Evolutionary conservation across 2,888 invertebrate species (phyloP).

Genomic region (Bembecia ichneumoniformis): DNA sequence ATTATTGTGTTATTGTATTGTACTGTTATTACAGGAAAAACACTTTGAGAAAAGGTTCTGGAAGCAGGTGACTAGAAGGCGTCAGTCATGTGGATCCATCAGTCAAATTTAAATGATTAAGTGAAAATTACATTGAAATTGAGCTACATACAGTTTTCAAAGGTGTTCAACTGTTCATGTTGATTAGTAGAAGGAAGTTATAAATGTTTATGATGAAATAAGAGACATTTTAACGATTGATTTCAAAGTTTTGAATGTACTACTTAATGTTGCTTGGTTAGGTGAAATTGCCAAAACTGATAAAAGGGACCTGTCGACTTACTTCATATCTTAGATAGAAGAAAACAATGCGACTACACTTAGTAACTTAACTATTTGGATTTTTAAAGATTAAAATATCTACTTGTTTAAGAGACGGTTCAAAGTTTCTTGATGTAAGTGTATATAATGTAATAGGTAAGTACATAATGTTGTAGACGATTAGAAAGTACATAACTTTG

Average conservation of each 20-base stretch:
- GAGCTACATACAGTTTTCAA: conserved; percentile 5
- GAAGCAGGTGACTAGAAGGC: conserved; percentile 83
- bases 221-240: background rate
- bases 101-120: conserved; percentile 47
- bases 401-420: conserved; percentile 24
- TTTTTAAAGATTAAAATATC: background rate
- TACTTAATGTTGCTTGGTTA: background rate
- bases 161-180: conserved; percentile 41
- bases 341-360: conserved; percentile 1
- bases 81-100: conserved; percentile 70
- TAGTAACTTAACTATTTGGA: background rate
- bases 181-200: background rate
- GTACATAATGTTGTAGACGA: conserved; percentile 3
- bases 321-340: conserved; percentile 63
- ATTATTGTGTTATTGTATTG: background rate
- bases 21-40: conserved; percentile 74
- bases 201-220: background rate
- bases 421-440: conserved; percentile 36
- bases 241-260: background rate
- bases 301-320: conserved; percentile 54
- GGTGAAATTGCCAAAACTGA: conserved; percentile 45
- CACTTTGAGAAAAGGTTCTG: conserved; percentile 83
- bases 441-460: background rate
- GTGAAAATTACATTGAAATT: conserved; percentile 3
- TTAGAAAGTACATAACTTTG: background rate